These are phyloP conservation scores for Sebastolobus alascanus DNA, from an alignment of 2,797 vertebrate genomes.

Conservation along the genomic window DNA sequence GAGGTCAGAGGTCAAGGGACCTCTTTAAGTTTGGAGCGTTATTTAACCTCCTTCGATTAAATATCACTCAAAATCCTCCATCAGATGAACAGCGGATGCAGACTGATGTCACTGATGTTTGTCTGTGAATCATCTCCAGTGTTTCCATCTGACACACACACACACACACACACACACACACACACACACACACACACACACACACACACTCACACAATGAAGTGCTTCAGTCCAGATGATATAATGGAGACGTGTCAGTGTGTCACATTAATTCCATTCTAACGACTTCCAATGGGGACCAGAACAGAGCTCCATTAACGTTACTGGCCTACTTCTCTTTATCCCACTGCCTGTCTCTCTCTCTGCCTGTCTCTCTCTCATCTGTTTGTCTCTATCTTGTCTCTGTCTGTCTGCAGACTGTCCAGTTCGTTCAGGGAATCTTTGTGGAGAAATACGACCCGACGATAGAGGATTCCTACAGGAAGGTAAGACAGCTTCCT, in stretches of 20 bases:
- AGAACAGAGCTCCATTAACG: constrained; percentile 76
- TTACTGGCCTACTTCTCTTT: constrained; percentile 57
- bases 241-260: constrained; percentile 76
- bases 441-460: constrained; percentile 99
- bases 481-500: constrained; percentile 88
- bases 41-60: too few species aligned
- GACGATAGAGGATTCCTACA: constrained; percentile 99
- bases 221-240: constrained; percentile 52
- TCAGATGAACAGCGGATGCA: neutral
- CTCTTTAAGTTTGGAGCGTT: too few species aligned
- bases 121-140: neutral
- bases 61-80: neutral
- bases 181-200: constrained; percentile 4
- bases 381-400: neutral
- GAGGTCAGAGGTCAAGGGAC: too few species aligned
- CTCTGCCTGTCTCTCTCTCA: neutral
- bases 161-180: too few species aligned
- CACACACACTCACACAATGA: constrained; percentile 61
- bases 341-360: constrained; percentile 8
- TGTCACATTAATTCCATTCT: constrained; percentile 74
- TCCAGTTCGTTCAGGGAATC: constrained; percentile 99
- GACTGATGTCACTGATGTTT: constrained; percentile 3
- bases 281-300: constrained; percentile 65
- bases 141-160: too few species aligned
- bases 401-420: constrained; percentile 73